Percentiles rank a stretch among this genome's conserved stretches.
phyloP scores from a whole-genome alignment of 2,113 vertebrate genomes.

The Bubo blakistoni region DNA sequence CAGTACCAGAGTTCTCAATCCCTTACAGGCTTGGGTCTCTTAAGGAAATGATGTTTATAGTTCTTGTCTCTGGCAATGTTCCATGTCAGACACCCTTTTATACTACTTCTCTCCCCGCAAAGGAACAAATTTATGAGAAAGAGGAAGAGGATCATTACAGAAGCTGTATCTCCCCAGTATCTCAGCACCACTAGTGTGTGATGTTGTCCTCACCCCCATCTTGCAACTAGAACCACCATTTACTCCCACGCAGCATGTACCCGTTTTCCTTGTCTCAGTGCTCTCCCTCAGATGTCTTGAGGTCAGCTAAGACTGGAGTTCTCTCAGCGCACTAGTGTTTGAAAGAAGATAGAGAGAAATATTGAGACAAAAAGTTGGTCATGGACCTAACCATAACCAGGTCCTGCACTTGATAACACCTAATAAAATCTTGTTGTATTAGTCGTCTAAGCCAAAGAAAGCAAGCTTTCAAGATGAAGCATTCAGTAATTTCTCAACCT shows the following conservation, averaged over 20 bases:
- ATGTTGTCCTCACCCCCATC: not conserved
- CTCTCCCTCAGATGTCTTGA: not conserved
- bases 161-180: not conserved
- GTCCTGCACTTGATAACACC: not conserved
- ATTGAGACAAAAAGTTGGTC: not conserved
- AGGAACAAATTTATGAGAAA: not conserved
- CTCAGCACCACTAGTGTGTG: not conserved
- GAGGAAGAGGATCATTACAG: not conserved
- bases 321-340: not conserved
- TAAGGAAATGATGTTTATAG: not conserved
- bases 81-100: not conserved
- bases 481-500: not conserved
- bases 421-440: not conserved
- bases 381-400: not conserved
- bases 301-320: not conserved
- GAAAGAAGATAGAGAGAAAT: not conserved
- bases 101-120: not conserved
- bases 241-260: not conserved
- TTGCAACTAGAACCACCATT: not conserved
- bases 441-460: not conserved
- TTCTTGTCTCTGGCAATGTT: not conserved
- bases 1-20: not conserved
- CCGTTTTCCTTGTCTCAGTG: not conserved
- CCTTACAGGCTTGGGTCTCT: not conserved
- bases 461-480: not conserved